A percentile compares a stretch with the other conserved stretches of the same genome.
phyloP scores from a whole-genome alignment of 2,113 vertebrate genomes.

The Ahaetulla prasina region DNA sequence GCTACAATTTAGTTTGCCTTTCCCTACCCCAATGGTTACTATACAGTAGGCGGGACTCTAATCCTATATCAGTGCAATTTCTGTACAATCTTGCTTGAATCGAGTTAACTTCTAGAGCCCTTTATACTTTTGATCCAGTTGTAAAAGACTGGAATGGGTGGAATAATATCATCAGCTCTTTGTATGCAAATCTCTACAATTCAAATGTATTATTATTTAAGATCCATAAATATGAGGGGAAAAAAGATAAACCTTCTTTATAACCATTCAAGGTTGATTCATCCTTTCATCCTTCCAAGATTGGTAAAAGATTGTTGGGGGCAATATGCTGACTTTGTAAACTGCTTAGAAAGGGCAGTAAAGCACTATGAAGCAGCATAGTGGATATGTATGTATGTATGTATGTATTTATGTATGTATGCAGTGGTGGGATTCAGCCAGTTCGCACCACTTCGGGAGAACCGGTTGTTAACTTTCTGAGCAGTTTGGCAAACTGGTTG shows the following conservation, averaged over 20 bases:
- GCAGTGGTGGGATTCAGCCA: too few species aligned
- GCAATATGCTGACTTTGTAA: neutral
- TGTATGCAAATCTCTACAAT: neutral
- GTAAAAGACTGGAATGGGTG: neutral
- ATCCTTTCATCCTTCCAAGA: neutral
- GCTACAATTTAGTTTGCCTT: too few species aligned
- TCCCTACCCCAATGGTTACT: too few species aligned
- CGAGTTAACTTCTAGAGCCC: neutral
- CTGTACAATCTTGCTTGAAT: neutral
- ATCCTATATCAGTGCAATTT: too few species aligned
- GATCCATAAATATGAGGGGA: neutral
- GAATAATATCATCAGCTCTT: neutral
- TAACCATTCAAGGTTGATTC: neutral
- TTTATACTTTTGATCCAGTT: neutral
- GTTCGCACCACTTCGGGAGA: too few species aligned
- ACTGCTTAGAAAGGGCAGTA: too few species aligned
- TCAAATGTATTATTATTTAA: neutral
- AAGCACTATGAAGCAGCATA: neutral
- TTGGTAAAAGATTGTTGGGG: neutral
- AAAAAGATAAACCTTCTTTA: neutral
- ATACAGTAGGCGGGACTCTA: too few species aligned
- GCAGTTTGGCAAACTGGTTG: too few species aligned
- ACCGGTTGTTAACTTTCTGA: too few species aligned
- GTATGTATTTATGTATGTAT: neutral
- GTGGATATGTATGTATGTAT: neutral